These are phyloP conservation scores for Dicrurus megarhynchus DNA, from an alignment of 2,113 vertebrate species.

Conservation along the genomic window DNA sequence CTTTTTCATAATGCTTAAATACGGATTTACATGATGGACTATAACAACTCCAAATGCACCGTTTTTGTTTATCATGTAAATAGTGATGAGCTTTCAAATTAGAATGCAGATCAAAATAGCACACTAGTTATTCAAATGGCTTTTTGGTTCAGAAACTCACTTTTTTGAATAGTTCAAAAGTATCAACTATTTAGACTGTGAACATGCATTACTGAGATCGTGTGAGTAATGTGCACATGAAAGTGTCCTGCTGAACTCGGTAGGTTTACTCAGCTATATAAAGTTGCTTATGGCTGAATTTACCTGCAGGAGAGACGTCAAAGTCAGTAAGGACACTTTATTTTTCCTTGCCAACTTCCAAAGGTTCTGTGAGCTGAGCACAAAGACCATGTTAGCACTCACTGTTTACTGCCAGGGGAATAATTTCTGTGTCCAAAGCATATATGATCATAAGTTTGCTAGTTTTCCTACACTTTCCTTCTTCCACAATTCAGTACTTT, in stretches of 20 bases:
- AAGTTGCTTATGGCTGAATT: not conserved
- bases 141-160: conserved; percentile 49
- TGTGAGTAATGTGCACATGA: not conserved
- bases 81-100: conserved; percentile 55
- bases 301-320: not conserved
- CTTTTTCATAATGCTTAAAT: conserved; percentile 57
- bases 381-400: not conserved
- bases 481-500: not conserved
- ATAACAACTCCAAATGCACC: conserved; percentile 48
- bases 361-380: not conserved
- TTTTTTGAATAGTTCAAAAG: conserved; percentile 14
- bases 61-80: conserved; percentile 58
- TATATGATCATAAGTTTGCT: not conserved
- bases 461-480: not conserved
- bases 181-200: not conserved
- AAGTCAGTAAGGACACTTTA: not conserved
- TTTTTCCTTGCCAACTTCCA: not conserved
- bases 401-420: not conserved
- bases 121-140: conserved; percentile 8
- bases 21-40: conserved; percentile 52
- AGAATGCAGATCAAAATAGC: conserved; percentile 47
- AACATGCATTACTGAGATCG: not conserved
- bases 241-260: not conserved
- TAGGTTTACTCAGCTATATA: not conserved
- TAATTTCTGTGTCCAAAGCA: not conserved